phyloP scores from a whole-genome alignment of 2,888 invertebrate genomes.

The Nezara viridula region DNA sequence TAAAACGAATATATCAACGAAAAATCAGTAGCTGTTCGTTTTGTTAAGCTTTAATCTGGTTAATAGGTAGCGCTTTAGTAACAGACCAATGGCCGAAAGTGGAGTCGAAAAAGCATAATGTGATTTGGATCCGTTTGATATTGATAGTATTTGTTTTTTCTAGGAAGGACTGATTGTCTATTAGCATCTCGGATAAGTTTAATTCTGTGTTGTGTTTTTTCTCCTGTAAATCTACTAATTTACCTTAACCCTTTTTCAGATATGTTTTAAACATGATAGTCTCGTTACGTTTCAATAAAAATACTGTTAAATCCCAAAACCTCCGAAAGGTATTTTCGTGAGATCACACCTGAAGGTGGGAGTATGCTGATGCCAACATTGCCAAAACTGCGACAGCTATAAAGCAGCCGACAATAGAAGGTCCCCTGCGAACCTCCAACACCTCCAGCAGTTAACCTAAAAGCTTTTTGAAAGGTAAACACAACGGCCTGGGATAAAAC shows the following conservation, averaged over 20 bases:
- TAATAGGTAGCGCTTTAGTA: conserved; percentile 50
- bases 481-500: not conserved
- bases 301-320: not conserved
- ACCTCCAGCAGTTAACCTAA: conserved; percentile 30
- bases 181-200: not conserved
- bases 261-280: not conserved
- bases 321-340: not conserved
- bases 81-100: not conserved
- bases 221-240: not conserved
- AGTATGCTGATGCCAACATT: conserved; percentile 25
- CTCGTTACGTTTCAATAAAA: not conserved
- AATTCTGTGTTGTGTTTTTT: not conserved
- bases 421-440: conserved; percentile 26
- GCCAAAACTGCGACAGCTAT: conserved; percentile 36
- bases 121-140: conserved; percentile 35
- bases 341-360: not conserved
- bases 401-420: conserved; percentile 36
- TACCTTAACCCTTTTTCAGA: not conserved
- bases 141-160: conserved; percentile 17
- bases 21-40: conserved; percentile 51
- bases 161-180: not conserved
- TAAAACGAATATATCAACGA: conserved; percentile 58
- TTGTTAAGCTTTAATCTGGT: conserved; percentile 51
- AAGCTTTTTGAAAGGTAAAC: conserved; percentile 50
- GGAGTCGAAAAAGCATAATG: not conserved